phyloP scores from a whole-genome alignment of 2,113 vertebrate genomes.

The Coreoperca whiteheadi region DNA sequence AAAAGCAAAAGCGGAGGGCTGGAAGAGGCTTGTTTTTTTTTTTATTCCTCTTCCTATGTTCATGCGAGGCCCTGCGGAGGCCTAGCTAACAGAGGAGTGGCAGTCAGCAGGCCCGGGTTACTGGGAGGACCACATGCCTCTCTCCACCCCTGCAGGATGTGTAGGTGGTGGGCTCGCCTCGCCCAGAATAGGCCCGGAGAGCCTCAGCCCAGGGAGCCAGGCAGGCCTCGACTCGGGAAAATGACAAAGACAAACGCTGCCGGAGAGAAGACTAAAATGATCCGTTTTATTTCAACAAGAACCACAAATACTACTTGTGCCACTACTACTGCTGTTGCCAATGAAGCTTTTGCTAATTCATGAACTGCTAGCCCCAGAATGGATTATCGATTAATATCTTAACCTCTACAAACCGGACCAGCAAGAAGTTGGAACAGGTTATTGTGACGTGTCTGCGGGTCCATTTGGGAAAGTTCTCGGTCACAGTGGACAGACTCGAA shows the following conservation, averaged over 20 bases:
- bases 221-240: conserved; percentile 42
- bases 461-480: neutral
- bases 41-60: conserved; percentile 48
- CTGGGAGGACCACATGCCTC: conserved; percentile 87
- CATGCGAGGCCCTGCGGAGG: conserved; percentile 74
- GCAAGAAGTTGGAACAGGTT: neutral
- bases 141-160: conserved; percentile 87
- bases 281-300: neutral
- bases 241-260: conserved; percentile 48
- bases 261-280: neutral
- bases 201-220: conserved; percentile 60
- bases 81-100: conserved; percentile 71
- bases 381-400: neutral
- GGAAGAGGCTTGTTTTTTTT: conserved; percentile 30
- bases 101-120: conserved; percentile 74
- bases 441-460: neutral
- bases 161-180: conserved; percentile 90
- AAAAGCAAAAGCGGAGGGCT: neutral
- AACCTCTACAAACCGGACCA: neutral
- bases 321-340: neutral
- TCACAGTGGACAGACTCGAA: neutral
- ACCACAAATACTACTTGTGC: neutral
- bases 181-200: conserved; percentile 77
- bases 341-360: neutral
- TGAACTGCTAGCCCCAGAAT: neutral